Percentiles rank a stretch among this genome's conserved stretches.
phyloP scores from a whole-genome alignment of 2,888 invertebrate genomes.

The Anorthoa munda region DNA sequence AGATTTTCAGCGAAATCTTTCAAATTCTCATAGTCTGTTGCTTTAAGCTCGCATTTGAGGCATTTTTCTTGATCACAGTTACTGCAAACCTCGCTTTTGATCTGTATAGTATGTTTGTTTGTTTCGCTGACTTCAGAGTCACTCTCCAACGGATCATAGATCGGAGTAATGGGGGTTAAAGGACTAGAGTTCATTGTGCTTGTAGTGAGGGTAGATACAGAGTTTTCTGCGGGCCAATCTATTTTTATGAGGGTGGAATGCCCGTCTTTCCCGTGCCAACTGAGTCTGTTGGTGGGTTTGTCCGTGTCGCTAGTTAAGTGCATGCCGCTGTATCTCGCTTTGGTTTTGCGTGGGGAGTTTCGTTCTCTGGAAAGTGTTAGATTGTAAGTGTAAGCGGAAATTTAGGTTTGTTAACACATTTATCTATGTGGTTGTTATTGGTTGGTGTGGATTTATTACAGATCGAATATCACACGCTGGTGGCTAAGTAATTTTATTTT shows the following conservation, averaged over 20 bases:
- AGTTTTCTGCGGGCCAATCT: slow-evolving; percentile 86
- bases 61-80: slow-evolving; percentile 84
- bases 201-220: slow-evolving; percentile 78
- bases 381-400: slow-evolving; percentile 66
- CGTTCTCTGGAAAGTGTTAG: slow-evolving; percentile 86
- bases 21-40: slow-evolving; percentile 81
- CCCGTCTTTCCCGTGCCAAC: slow-evolving; percentile 88
- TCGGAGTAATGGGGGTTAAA: slow-evolving; percentile 81
- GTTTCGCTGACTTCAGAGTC: slow-evolving; percentile 85
- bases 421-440: slow-evolving; percentile 25
- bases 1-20: slow-evolving; percentile 71
- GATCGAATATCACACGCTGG: too few species aligned
- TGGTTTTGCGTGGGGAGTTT: slow-evolving; percentile 85
- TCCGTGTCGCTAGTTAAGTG: slow-evolving; percentile 72
- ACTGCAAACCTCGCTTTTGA: slow-evolving; percentile 78
- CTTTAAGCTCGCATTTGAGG: slow-evolving; percentile 86
- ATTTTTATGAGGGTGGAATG: slow-evolving; percentile 88
- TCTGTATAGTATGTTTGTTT: slow-evolving; percentile 84
- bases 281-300: slow-evolving; percentile 76
- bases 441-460: slow-evolving; percentile 34
- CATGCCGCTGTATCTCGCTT: slow-evolving; percentile 83
- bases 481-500: too few species aligned
- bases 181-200: slow-evolving; percentile 84
- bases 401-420: slow-evolving; percentile 63
- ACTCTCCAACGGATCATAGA: slow-evolving; percentile 86